Percentiles rank a stretch among this genome's conserved stretches.
Conservation (phyloP, 2,113 vertebrate species). For the Ailuropoda melanoleuca region DNA sequence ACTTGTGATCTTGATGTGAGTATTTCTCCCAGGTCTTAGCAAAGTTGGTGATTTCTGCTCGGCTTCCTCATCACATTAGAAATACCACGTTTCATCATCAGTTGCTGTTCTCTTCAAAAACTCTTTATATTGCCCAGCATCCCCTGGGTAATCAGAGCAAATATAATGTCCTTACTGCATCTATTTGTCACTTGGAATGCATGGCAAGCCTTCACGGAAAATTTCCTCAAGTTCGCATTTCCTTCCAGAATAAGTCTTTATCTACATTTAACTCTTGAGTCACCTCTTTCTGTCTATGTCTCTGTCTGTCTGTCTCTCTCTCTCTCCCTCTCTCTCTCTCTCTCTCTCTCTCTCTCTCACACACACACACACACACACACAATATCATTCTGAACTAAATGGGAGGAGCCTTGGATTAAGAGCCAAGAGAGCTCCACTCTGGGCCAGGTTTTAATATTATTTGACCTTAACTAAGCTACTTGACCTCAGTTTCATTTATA, state of each 20-base stretch:
- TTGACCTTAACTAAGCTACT: conserved; percentile 20
- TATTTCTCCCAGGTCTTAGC: conserved; percentile 11
- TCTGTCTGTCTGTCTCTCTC: neutral
- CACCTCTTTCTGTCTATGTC: neutral
- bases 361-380: neutral
- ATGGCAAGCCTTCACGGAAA: conserved; percentile 26
- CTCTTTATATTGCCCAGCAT: conserved; percentile 41
- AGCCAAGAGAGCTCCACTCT: neutral
- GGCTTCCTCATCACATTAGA: conserved; percentile 29
- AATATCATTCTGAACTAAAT: neutral
- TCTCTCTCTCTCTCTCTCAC: neutral
- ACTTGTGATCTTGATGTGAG: neutral
- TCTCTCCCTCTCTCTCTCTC: neutral
- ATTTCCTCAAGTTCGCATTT: conserved; percentile 53
- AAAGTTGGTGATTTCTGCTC: conserved; percentile 36
- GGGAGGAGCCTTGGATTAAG: neutral
- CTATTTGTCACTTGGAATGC: conserved; percentile 65
- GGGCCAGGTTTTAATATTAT: neutral
- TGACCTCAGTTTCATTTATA: neutral
- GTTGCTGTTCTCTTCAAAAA: conserved; percentile 37
- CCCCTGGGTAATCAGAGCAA: conserved; percentile 73
- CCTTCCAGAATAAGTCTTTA: conserved; percentile 6
- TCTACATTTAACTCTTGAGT: conserved; percentile 53
- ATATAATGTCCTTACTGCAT: conserved; percentile 64
- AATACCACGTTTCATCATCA: conserved; percentile 24